These are phyloP conservation scores for Castor canadensis DNA, from an alignment of 2,113 vertebrate species.

Conservation along the genomic window DNA sequence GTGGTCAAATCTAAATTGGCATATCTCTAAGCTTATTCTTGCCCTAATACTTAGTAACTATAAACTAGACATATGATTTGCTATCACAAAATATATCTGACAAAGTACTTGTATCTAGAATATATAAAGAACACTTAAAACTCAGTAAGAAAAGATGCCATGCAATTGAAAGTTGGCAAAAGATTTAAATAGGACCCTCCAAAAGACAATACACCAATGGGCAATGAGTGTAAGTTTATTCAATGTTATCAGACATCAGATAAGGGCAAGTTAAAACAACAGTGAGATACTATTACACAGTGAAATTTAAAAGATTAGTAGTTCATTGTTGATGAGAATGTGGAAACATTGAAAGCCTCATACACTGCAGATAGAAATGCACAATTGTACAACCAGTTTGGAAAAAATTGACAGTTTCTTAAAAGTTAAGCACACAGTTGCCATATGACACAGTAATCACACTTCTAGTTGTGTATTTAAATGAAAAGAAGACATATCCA, in stretches of 20 bases:
- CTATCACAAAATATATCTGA: not conserved
- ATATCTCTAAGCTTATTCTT: not conserved
- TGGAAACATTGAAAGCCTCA: not conserved
- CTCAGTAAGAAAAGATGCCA: not conserved
- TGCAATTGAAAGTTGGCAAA: not conserved
- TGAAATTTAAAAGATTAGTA: not conserved
- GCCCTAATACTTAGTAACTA: not conserved
- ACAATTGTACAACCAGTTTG: not conserved
- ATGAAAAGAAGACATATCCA: not conserved
- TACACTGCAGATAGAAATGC: not conserved
- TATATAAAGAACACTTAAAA: conserved; percentile 12
- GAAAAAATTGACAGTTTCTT: not conserved
- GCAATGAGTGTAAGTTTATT: not conserved
- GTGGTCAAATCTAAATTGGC: not conserved
- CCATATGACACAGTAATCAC: not conserved
- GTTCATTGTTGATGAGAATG: not conserved
- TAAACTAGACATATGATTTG: not conserved
- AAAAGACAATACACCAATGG: not conserved
- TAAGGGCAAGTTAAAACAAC: not conserved
- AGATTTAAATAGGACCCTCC: not conserved
- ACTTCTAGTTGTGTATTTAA: not conserved
- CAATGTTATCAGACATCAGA: not conserved
- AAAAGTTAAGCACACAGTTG: not conserved
- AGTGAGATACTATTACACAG: not conserved
- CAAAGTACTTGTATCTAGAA: not conserved